phyloP scores from a whole-genome alignment of 2,113 vertebrate genomes.

The Cervus canadensis region DNA sequence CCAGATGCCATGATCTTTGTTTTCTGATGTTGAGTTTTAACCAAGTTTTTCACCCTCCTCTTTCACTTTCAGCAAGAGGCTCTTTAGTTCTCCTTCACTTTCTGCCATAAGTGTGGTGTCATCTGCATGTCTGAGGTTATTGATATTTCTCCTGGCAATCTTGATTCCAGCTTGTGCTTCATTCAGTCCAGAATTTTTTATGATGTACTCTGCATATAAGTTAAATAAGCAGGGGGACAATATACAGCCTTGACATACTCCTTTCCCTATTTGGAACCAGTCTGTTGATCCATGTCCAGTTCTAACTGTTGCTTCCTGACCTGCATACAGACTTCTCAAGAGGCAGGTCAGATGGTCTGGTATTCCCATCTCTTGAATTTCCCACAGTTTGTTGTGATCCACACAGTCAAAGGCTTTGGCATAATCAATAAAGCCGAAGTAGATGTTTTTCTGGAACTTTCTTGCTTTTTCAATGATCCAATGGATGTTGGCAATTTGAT shows the following conservation, averaged over 20 bases:
- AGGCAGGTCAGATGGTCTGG: background rate
- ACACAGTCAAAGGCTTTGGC: background rate
- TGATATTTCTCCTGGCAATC: background rate
- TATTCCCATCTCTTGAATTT: background rate
- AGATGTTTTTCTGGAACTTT: background rate
- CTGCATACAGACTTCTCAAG: background rate
- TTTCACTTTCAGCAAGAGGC: background rate
- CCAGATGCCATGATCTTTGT: background rate
- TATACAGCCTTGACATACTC: background rate
- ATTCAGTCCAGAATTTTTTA: background rate
- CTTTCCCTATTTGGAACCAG: background rate
- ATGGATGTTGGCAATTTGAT: background rate
- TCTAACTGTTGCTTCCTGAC: background rate
- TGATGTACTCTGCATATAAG: background rate
- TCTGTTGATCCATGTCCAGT: background rate
- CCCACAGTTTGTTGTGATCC: background rate
- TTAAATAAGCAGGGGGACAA: background rate
- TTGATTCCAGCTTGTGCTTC: background rate
- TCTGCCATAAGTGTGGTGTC: background rate
- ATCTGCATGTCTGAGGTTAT: background rate
- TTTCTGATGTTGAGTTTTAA: background rate
- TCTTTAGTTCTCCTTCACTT: background rate
- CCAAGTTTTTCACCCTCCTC: background rate
- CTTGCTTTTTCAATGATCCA: background rate
- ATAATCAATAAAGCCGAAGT: background rate